phyloP scores from a whole-genome alignment of 2,888 invertebrate genomes.

The Atethmia centrago region DNA sequence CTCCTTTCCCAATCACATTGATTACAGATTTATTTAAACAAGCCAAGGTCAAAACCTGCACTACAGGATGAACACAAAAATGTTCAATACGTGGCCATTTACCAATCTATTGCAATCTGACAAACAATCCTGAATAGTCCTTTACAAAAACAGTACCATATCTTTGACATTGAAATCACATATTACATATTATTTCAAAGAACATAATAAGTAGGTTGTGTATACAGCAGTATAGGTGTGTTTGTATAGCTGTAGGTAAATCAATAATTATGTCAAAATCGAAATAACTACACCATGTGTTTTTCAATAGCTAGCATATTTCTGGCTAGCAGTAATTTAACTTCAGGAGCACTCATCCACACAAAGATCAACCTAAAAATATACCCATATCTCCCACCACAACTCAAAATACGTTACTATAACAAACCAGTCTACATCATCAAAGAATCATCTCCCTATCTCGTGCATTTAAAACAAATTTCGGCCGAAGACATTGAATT shows the following conservation, averaged over 20 bases:
- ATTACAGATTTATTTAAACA: background rate
- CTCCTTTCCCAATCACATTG: background rate
- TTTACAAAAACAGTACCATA: background rate
- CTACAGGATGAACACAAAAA: background rate
- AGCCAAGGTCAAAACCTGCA: background rate
- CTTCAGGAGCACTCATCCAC: background rate
- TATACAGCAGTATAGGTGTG: background rate
- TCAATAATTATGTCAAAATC: background rate
- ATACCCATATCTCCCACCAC: too few relatives aligned
- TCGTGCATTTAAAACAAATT: conserved; percentile 55
- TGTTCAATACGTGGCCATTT: background rate
- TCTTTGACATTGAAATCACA: background rate
- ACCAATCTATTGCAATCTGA: conserved; percentile 8
- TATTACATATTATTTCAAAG: background rate
- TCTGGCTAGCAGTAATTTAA: background rate
- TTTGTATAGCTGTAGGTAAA: background rate
- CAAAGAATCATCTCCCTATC: conserved; percentile 29
- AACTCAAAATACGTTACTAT: background rate
- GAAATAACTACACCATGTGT: background rate
- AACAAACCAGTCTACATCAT: conserved; percentile 11
- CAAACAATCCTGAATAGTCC: background rate
- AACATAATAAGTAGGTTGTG: background rate
- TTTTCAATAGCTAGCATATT: background rate
- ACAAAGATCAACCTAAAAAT: background rate
- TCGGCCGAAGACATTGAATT: conserved; percentile 57